A percentile compares a stretch with the other conserved stretches of the same genome.
These are phyloP conservation scores for Hydropsyche betteni DNA, from an alignment of 2,888 invertebrate genomes.

Conservation along the genomic window DNA sequence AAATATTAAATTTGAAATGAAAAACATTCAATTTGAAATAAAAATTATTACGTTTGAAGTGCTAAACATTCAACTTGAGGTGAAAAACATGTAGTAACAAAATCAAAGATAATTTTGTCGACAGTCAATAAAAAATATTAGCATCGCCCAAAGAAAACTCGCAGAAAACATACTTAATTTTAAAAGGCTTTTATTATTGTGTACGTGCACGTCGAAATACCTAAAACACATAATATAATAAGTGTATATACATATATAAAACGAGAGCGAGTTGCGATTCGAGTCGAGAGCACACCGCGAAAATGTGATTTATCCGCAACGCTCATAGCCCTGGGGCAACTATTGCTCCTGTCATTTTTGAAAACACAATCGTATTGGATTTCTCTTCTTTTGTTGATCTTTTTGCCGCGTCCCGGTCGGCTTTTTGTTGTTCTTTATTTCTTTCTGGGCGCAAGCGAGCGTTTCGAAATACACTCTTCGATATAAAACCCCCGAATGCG, in stretches of 20 bases:
- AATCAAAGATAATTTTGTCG: background rate
- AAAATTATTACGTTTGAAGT: too few relatives aligned
- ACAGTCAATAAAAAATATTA: background rate
- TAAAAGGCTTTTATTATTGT: background rate
- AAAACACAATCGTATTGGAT: slow-evolving; percentile 35
- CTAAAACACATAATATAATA: background rate
- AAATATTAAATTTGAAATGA: too few relatives aligned
- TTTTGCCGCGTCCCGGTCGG: background rate
- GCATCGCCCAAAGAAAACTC: background rate
- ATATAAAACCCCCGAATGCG: too few relatives aligned
- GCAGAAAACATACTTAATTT: background rate
- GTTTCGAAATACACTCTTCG: too few relatives aligned
- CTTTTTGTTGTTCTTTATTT: background rate
- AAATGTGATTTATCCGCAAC: slow-evolving; percentile 43
- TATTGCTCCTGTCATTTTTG: slow-evolving; percentile 41
- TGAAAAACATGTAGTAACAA: too few relatives aligned
- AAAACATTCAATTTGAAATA: too few relatives aligned
- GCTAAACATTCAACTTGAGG: too few relatives aligned
- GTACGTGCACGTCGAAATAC: background rate
- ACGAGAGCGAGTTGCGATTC: background rate
- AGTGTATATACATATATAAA: slow-evolving; percentile 3
- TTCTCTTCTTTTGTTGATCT: background rate
- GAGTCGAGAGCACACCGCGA: slow-evolving; percentile 27
- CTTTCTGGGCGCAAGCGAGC: too few relatives aligned
- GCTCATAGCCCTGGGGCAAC: slow-evolving; percentile 36